These are phyloP conservation scores for Serilophus lunatus DNA, from an alignment of 2,113 vertebrate genomes.

Conservation along the genomic window DNA sequence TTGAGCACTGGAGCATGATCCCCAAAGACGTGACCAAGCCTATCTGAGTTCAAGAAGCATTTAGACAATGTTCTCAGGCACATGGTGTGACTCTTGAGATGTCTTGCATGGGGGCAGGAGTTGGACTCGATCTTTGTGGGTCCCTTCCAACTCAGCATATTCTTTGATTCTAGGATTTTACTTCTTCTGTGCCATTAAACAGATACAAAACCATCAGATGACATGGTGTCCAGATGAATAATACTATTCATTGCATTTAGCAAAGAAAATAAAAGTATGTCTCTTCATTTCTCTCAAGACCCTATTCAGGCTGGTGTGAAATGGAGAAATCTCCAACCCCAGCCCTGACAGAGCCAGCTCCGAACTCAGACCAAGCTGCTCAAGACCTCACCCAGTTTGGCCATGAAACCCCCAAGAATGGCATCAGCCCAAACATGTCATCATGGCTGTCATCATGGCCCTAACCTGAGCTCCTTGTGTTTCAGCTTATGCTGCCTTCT, in stretches of 20 bases:
- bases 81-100: neutral
- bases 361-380: neutral
- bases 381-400: fast-evolving
- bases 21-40: neutral
- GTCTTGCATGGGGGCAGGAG: neutral
- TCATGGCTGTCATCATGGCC: fast-evolving
- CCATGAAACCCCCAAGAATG: neutral
- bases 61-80: neutral
- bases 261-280: neutral
- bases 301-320: neutral
- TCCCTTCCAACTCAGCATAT: neutral
- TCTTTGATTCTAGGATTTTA: neutral
- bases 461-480: neutral
- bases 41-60: neutral
- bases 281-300: neutral
- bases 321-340: neutral
- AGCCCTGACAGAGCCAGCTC: neutral
- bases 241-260: neutral
- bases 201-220: neutral
- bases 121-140: neutral
- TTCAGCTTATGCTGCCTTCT: neutral
- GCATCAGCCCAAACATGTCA: too few species aligned
- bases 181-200: neutral
- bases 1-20: neutral
- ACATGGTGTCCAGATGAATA: neutral